Conservation (phyloP, 2,113 vertebrate species). For the Danio rerio region DNA sequence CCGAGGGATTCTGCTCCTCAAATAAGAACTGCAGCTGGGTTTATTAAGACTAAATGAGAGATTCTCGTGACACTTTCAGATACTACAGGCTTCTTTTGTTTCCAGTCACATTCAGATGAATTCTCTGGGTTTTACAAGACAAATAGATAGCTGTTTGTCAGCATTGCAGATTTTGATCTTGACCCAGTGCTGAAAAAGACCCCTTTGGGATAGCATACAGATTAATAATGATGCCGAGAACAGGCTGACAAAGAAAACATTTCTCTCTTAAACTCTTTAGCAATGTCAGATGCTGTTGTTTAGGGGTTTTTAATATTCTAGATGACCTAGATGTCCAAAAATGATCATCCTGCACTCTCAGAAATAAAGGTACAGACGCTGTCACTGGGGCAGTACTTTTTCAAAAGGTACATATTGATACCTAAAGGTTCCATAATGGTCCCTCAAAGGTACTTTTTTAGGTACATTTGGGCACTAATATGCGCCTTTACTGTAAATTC, state of each 20-base stretch:
- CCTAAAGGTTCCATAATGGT: no score
- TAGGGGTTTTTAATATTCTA: no score
- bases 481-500: no score
- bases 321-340: no score
- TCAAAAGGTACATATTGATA: no score
- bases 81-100: background rate
- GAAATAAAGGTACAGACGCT: no score
- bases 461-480: no score
- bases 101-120: background rate
- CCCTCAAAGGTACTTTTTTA: no score
- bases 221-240: background rate
- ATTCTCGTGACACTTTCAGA: conserved; percentile 36
- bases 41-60: conserved; percentile 46
- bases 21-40: conserved; percentile 66
- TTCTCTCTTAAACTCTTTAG: background rate
- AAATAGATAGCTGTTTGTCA: background rate
- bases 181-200: background rate
- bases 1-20: conserved; percentile 49
- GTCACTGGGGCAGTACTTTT: no score
- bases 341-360: no score
- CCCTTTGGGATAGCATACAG: background rate
- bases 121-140: background rate
- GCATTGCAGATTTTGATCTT: background rate
- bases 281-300: background rate
- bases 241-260: background rate